Evolutionary conservation across 2,113 vertebrate species (phyloP).

Genomic region (Cygnus atratus): DNA sequence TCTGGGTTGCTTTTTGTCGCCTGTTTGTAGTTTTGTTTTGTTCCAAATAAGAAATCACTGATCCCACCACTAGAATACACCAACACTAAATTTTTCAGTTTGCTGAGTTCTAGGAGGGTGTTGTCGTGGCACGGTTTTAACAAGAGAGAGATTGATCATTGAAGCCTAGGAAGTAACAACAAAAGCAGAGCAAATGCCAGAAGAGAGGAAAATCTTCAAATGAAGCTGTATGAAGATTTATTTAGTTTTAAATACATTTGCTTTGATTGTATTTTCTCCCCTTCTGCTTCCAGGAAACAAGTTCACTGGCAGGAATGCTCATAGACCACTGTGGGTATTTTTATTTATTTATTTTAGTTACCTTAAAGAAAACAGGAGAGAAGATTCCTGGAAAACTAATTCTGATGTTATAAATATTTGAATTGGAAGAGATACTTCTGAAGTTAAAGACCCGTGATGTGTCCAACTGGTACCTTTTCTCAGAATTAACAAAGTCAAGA

Average conservation of each 20-base stretch:
- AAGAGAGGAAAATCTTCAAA: slow-evolving; percentile 20
- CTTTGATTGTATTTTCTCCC: slow-evolving; percentile 46
- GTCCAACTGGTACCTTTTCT: not conserved
- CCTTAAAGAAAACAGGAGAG: not conserved
- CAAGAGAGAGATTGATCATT: not conserved
- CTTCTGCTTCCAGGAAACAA: slow-evolving; percentile 50
- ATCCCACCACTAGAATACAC: not conserved
- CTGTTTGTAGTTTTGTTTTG: not conserved
- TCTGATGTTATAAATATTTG: slow-evolving; percentile 37
- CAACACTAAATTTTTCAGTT: not conserved
- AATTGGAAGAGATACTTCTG: not conserved
- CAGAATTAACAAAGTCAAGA: not conserved
- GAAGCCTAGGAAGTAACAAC: not conserved
- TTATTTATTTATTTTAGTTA: slow-evolving; percentile 15
- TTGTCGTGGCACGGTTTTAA: not conserved
- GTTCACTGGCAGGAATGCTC: slow-evolving; percentile 28
- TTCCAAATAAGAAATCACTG: not conserved
- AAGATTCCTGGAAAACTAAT: slow-evolving; percentile 42
- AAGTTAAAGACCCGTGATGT: not conserved
- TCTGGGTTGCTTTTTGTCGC: not conserved
- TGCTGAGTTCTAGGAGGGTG: not conserved
- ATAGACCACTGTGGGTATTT: not conserved
- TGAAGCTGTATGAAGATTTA: slow-evolving; percentile 9
- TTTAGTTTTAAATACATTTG: slow-evolving; percentile 47
- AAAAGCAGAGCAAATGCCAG: slow-evolving; percentile 5